These are phyloP conservation scores for Mustelus asterias DNA, from an alignment of 2,113 vertebrate species.

Conservation along the genomic window DNA sequence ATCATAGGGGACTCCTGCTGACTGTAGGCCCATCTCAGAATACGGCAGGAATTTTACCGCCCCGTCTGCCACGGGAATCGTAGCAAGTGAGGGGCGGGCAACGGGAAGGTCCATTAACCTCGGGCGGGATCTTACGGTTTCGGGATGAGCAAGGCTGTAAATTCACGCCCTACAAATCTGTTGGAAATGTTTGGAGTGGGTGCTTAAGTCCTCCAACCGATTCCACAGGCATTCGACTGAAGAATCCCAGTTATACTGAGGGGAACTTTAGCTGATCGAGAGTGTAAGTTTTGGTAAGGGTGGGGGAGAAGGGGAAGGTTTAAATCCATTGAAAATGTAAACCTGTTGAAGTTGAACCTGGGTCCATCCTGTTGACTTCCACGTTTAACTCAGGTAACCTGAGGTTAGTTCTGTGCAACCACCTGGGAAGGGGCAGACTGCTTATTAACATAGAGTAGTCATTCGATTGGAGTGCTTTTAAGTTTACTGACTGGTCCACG, in stretches of 20 bases:
- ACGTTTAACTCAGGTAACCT: background rate
- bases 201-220: background rate
- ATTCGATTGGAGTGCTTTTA: background rate
- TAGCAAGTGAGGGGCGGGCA: too few relatives aligned
- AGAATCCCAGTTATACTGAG: background rate
- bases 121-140: too few relatives aligned
- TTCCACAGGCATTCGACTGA: background rate
- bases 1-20: background rate
- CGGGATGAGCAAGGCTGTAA: too few relatives aligned
- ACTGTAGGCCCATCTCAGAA: background rate
- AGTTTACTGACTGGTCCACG: too few relatives aligned
- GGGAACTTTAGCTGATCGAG: background rate
- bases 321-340: background rate
- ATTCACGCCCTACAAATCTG: background rate
- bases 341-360: background rate
- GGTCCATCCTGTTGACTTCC: background rate
- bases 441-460: background rate
- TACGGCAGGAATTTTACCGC: background rate
- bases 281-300: background rate
- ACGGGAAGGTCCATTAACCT: too few relatives aligned
- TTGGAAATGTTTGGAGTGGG: background rate
- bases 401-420: background rate
- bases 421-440: background rate
- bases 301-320: background rate
- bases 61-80: too few relatives aligned